A percentile compares a stretch with the other conserved stretches of the same genome.
These are phyloP conservation scores for Scolanthus callimorphus DNA, from an alignment of 92 coral and sea anemone genomes.

Conservation along the genomic window DNA sequence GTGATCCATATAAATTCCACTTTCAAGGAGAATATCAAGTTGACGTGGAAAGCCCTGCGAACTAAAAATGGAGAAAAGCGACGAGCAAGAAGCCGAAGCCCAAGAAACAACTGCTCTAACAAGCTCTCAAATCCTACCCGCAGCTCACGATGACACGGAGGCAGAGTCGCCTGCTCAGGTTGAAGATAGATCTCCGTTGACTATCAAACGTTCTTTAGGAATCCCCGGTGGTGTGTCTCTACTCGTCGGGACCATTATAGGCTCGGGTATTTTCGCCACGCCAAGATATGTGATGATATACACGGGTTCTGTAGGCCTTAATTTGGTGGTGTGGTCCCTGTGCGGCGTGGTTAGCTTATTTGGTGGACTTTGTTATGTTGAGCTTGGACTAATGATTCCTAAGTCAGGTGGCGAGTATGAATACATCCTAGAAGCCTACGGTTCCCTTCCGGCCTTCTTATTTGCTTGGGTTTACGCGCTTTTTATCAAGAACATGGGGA, in stretches of 20 bases:
- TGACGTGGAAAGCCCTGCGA: too few relatives aligned
- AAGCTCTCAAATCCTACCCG: too few relatives aligned
- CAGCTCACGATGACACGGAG: too few relatives aligned
- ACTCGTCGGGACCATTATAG: conserved; percentile 84
- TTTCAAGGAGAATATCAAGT: too few relatives aligned
- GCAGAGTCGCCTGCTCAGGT: too few relatives aligned
- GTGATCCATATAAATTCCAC: too few relatives aligned
- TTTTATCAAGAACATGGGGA: conserved; percentile 52
- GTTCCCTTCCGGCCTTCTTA: conserved; percentile 85
- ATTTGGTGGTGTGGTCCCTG: conserved; percentile 63
- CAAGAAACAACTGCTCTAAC: too few relatives aligned
- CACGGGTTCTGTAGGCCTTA: conserved; percentile 83
- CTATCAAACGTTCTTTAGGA: conserved; percentile 67
- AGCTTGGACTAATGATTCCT: conserved; percentile 77
- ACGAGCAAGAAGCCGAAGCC: too few relatives aligned
- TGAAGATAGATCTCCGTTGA: too few relatives aligned
- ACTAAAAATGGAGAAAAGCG: too few relatives aligned
- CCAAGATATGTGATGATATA: conserved; percentile 79
- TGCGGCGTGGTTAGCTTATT: conserved; percentile 61
- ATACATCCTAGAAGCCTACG: conserved; percentile 65
- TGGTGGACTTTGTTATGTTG: conserved; percentile 78
- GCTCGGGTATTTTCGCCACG: conserved; percentile 92
- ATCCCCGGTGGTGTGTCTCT: conserved; percentile 74
- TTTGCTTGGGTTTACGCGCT: conserved; percentile 58
- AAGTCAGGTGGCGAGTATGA: conserved; percentile 77